Base-by-base conservation (phyloP, 2,888 invertebrate species). In the Allophyes oxyacanthae region DNA sequence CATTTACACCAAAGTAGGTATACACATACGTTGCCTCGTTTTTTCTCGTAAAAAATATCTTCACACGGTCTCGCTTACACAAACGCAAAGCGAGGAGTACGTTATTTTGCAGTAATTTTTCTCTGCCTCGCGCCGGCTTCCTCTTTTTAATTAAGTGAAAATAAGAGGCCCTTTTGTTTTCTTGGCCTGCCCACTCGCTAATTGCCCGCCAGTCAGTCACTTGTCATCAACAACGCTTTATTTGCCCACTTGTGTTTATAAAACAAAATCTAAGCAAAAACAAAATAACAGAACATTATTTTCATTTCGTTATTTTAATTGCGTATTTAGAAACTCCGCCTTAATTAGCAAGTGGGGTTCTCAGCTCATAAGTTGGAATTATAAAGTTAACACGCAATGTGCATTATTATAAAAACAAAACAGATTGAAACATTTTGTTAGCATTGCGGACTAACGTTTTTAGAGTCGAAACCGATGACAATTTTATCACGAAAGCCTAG, bases 111-210 rank as follows among this genome's bases (percentile, higher is more conserved):
- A 72, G 82, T 76, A 73, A 81, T 85, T 85, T 86, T 85, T 86
- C 84, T 81, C 75, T 72, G 74, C 72, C 72, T 49, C 58, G 67
- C 73, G 75, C 77, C 76, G 69, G 72, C 78, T 82, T 81, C 79
- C 80, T 81, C 83, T 89, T 89, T 89, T 90, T 91, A 91, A 91
- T 91, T 90, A 90, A 89, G 88, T 89, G 83, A 87, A 89, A 87
- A 88, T 86, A 88, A 89, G 87, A 86, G 89, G 83, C 83, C 80
- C 85, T 85, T 87, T 89, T 88, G 85, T 88, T 86, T 76, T 79
- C 75, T 72, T 74, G 74, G 75, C 75, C 76, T 78, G 77, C 77
- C 81, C 79, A 75, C 75, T 76, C 84, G 81, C 85, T 90, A 90
- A 90, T 90, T 90, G 88, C 88, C 84, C 83, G 84, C 84, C 90